These are phyloP conservation scores for Oscheius sp. DNA, from an alignment of 2,888 invertebrate species.

Conservation along the genomic window DNA sequence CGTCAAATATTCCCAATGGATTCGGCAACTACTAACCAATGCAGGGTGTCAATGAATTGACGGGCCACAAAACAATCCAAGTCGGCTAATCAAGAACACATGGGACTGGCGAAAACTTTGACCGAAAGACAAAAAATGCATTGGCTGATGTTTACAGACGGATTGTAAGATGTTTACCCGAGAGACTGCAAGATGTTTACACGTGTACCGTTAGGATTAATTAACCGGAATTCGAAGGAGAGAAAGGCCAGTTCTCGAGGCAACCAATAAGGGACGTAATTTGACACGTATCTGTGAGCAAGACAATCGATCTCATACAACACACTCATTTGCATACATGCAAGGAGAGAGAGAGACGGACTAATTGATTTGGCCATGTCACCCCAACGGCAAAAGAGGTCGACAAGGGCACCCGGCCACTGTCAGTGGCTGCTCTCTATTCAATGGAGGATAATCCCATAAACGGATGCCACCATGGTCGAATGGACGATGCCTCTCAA, in stretches of 20 bases:
- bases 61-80: too few relatives aligned
- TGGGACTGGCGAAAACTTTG: background rate
- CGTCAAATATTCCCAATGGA: too few relatives aligned
- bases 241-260: background rate
- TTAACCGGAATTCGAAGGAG: constrained; percentile 1
- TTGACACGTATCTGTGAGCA: background rate
- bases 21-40: too few relatives aligned
- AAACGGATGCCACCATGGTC: too few relatives aligned
- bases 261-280: background rate
- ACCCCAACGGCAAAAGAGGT: constrained; percentile 3
- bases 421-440: background rate
- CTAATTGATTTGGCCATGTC: constrained; percentile 34
- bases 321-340: constrained; percentile 36
- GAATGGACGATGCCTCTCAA: background rate
- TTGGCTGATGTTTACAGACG: too few relatives aligned
- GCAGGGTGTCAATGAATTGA: background rate
- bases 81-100: background rate
- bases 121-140: background rate
- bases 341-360: constrained; percentile 25
- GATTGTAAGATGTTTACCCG: too few relatives aligned
- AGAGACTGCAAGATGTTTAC: constrained; percentile 1
- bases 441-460: too few relatives aligned
- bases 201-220: constrained; percentile 5
- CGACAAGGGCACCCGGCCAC: background rate
- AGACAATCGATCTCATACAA: constrained; percentile 20